phyloP scores from a whole-genome alignment of 2,888 invertebrate species.

The Copidosoma aretas region DNA sequence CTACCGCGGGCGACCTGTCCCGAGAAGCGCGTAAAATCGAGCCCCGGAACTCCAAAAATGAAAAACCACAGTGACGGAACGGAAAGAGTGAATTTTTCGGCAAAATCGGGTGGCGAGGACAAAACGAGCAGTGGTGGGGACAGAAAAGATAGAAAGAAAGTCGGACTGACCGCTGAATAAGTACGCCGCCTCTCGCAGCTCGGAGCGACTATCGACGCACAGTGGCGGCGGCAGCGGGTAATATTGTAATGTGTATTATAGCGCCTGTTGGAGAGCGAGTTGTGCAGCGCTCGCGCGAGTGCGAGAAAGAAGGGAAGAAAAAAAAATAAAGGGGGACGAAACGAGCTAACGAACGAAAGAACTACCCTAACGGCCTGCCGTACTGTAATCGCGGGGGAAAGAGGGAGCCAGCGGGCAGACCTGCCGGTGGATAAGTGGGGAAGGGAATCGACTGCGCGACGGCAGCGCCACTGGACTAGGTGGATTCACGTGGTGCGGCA shows the following conservation, averaged over 20 bases:
- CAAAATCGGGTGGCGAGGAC: neutral
- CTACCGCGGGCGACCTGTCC: neutral
- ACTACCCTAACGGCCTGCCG: neutral
- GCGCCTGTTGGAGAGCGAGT: too few relatives aligned
- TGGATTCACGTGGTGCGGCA: conserved; percentile 36
- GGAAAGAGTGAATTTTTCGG: neutral
- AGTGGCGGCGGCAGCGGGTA: conserved; percentile 21
- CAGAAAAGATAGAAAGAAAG: conserved; percentile 5
- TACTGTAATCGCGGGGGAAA: conserved; percentile 1
- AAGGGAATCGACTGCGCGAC: too few relatives aligned
- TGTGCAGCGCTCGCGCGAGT: too few relatives aligned
- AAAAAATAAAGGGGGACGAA: neutral
- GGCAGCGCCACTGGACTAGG: too few relatives aligned
- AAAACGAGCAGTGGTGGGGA: too few relatives aligned
- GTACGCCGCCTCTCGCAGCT: conserved; percentile 1
- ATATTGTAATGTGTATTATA: too few relatives aligned
- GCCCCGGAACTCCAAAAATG: too few relatives aligned
- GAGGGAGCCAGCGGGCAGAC: conserved; percentile 23
- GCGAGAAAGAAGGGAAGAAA: too few relatives aligned
- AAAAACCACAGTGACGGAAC: neutral
- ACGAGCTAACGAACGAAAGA: conserved; percentile 28
- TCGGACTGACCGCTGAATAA: neutral
- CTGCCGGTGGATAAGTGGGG: too few relatives aligned
- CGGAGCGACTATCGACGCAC: conserved; percentile 29
- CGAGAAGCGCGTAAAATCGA: neutral